A percentile compares a stretch with the other conserved stretches of the same genome.
phyloP scores from a whole-genome alignment of 2,113 vertebrate species.

The Scopus umbretta region DNA sequence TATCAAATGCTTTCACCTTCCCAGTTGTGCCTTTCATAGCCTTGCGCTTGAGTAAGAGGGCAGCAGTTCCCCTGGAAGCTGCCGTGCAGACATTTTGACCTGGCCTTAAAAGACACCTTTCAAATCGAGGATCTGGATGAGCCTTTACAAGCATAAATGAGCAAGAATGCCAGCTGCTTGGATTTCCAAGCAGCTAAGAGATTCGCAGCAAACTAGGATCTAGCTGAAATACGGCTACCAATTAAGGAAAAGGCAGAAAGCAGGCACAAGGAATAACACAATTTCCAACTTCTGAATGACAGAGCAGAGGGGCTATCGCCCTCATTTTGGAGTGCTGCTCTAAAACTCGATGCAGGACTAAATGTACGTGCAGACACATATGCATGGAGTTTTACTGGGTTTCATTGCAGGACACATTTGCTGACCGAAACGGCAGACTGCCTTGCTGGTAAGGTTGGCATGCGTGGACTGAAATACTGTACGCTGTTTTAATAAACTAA shows the following conservation, averaged over 20 bases:
- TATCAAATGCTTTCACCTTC: neutral
- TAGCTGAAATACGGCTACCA: neutral
- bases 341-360: neutral
- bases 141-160: neutral
- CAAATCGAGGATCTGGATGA: neutral
- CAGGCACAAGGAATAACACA: neutral
- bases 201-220: neutral
- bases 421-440: neutral
- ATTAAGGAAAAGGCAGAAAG: neutral
- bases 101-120: neutral
- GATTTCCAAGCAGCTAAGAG: neutral
- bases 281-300: neutral
- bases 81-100: neutral
- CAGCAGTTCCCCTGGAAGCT: neutral
- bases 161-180: neutral
- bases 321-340: neutral
- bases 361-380: neutral
- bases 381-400: neutral
- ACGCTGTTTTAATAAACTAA: slow-evolving; percentile 30
- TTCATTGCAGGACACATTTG: neutral
- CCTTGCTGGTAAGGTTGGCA: neutral
- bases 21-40: neutral
- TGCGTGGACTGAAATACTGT: neutral
- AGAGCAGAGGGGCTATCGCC: neutral
- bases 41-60: neutral